These are phyloP conservation scores for Vultur gryphus DNA, from an alignment of 2,797 vertebrate species.

Conservation along the genomic window DNA sequence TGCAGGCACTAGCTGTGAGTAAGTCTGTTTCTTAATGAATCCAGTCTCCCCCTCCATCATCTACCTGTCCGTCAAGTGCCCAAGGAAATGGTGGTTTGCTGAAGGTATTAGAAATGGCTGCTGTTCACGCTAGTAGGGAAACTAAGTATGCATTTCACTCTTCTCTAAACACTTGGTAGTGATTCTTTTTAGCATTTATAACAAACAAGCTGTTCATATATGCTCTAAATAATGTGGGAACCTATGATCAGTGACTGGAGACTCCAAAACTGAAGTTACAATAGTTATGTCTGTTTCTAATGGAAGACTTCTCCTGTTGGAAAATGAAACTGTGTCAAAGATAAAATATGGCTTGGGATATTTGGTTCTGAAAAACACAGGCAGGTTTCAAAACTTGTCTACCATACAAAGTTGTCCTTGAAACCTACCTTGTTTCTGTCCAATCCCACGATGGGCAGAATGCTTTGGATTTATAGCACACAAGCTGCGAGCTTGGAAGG, in stretches of 20 bases:
- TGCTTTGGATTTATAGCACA: not conserved
- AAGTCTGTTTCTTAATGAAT: not conserved
- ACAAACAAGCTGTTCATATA: not conserved
- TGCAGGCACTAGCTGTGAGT: not conserved
- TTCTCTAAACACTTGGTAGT: not conserved
- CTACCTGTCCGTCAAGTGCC: not conserved
- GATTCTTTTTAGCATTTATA: not conserved
- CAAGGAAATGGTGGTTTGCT: not conserved
- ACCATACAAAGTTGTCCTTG: not conserved
- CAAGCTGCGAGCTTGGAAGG: not conserved
- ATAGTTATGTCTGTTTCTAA: not conserved
- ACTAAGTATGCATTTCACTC: not conserved
- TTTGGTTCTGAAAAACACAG: not conserved
- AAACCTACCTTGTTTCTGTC: not conserved
- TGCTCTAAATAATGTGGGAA: not conserved
- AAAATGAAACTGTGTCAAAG: not conserved
- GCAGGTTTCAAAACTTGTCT: not conserved
- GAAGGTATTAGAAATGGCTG: not conserved
- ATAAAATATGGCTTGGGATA: not conserved
- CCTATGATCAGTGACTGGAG: not conserved
- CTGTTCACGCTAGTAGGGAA: not conserved
- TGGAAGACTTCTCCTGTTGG: not conserved
- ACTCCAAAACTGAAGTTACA: not conserved
- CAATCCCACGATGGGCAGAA: rapidly evolving
- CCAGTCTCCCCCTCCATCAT: not conserved